Evolutionary conservation across 2,888 invertebrate species (phyloP).

Genomic region (Rhagophthalmus giganteus): DNA sequence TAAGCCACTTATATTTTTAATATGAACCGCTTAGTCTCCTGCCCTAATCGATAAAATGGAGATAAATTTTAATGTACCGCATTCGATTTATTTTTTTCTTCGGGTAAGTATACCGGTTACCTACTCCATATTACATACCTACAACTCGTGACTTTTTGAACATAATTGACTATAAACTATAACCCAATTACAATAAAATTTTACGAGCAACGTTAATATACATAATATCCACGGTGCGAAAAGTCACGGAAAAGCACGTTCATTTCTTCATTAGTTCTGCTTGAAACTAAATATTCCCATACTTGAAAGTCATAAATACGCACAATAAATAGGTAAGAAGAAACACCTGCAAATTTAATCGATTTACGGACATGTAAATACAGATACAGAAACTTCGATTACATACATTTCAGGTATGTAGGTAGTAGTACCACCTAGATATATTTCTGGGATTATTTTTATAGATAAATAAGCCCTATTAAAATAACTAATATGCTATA

Average conservation of each 20-base stretch:
- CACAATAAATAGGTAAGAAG: no score
- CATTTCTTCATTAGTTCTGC: constrained; percentile 19
- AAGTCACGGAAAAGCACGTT: constrained; percentile 20
- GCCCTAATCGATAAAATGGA: constrained; percentile 18
- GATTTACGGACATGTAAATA: no score
- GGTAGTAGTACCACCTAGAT: no score
- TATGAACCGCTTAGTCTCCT: constrained; percentile 38
- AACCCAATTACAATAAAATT: constrained; percentile 26
- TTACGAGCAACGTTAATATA: constrained; percentile 17
- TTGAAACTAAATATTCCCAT: constrained; percentile 12
- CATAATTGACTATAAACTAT: constrained; percentile 17
- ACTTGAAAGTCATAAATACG: constrained; percentile 3
- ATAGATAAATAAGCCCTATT: constrained; percentile 5
- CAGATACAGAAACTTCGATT: no score
- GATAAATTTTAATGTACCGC: constrained; percentile 3
- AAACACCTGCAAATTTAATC: no score
- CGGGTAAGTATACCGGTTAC: no score
- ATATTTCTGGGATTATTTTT: no score
- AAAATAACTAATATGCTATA: no score
- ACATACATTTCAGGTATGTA: no score
- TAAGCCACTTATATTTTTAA: constrained; percentile 55
- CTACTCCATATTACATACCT: background rate
- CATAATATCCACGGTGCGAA: constrained; percentile 9
- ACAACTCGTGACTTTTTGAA: constrained; percentile 18
- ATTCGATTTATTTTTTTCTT: no score